phyloP scores from a whole-genome alignment of 2,797 vertebrate genomes.

The Sebastes glaucus region DNA sequence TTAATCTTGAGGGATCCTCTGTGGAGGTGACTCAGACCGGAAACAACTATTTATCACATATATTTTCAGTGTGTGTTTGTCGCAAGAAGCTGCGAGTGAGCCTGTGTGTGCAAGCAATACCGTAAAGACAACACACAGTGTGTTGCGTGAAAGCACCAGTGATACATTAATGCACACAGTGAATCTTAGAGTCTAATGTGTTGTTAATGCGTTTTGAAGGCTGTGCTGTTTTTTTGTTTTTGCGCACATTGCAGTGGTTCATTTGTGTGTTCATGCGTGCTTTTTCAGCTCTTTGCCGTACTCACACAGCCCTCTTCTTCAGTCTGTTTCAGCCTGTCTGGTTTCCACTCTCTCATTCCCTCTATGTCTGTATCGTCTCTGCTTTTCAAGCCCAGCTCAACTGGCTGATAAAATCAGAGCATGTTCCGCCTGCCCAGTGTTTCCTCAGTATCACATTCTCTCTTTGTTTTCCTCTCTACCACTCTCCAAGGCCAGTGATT shows the following conservation, averaged over 20 bases:
- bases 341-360: slow-evolving; percentile 59
- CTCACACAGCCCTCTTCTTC: slow-evolving; percentile 28
- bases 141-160: neutral
- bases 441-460: slow-evolving; percentile 74
- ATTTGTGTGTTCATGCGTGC: neutral
- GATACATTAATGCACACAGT: neutral
- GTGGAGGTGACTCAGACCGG: slow-evolving; percentile 70
- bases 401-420: slow-evolving; percentile 76
- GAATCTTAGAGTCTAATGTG: neutral
- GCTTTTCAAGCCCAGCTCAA: slow-evolving; percentile 66
- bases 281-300: neutral
- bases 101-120: neutral
- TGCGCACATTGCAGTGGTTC: neutral
- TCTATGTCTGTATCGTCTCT: slow-evolving; percentile 65
- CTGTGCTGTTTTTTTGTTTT: neutral
- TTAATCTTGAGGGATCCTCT: slow-evolving; percentile 78
- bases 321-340: slow-evolving; percentile 60
- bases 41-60: slow-evolving; percentile 73
- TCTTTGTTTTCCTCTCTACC: slow-evolving; percentile 70
- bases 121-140: neutral
- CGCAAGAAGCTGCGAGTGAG: slow-evolving; percentile 4
- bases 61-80: slow-evolving; percentile 30
- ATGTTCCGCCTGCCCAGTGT: slow-evolving; percentile 75
- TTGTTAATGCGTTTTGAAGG: slow-evolving; percentile 16
- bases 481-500: slow-evolving; percentile 60